Percentiles rank a stretch among this genome's conserved stretches.
Evolutionary conservation across 2,888 invertebrate species (phyloP).

Genomic region (Epistrophe grossulariae): DNA sequence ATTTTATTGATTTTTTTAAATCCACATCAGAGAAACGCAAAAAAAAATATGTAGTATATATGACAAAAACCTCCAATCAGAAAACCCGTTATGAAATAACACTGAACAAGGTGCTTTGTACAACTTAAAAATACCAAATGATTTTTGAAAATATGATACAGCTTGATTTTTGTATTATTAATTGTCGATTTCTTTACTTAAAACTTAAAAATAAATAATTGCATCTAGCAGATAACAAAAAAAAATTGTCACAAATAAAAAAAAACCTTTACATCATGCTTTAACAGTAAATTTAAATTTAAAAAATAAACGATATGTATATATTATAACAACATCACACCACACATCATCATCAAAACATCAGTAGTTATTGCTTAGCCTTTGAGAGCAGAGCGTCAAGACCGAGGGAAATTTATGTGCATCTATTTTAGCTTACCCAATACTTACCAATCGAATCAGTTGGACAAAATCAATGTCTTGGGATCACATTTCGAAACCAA

Average conservation of each 20-base stretch:
- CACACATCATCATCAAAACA: constrained; percentile 73
- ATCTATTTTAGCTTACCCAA: constrained; percentile 20
- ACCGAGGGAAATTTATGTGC: constrained; percentile 1
- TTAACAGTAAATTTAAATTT: constrained; percentile 36
- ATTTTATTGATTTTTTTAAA: constrained; percentile 26
- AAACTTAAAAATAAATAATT: constrained; percentile 54
- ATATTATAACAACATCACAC: constrained; percentile 59
- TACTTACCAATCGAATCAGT: constrained; percentile 57
- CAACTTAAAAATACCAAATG: constrained; percentile 71
- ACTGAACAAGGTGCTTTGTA: constrained; percentile 63
- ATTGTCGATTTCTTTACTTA: constrained; percentile 28
- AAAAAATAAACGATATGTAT: constrained; percentile 27
- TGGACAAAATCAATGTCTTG: constrained; percentile 61
- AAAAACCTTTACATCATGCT: constrained; percentile 68
- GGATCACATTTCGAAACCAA: constrained; percentile 29
- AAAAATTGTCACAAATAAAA: constrained; percentile 31
- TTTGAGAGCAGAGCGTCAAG: constrained; percentile 28
- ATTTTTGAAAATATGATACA: constrained; percentile 72
- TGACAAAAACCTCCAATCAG: constrained; percentile 45
- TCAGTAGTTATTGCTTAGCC: constrained; percentile 56
- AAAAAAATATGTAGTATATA: constrained; percentile 28
- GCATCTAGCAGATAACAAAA: constrained; percentile 47
- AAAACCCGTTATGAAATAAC: constrained; percentile 51
- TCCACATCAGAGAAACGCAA: constrained; percentile 37
- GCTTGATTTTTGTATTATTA: constrained; percentile 39